Base-by-base conservation (phyloP, 1,140 invertebrate genomes). In the Macrobrachium nipponense region DNA sequence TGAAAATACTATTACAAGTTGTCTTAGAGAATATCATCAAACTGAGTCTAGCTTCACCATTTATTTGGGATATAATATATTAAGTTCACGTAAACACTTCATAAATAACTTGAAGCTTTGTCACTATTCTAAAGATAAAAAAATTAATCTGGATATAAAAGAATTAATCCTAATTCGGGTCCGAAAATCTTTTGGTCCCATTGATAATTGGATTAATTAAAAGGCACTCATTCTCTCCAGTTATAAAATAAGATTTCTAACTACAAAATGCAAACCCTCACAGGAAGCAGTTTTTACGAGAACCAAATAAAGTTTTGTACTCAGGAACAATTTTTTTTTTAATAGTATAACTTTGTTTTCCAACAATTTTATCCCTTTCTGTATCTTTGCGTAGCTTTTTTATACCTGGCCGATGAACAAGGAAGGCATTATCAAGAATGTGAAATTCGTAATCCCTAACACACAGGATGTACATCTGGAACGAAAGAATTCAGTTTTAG, bases 391-490 rank as follows among this genome's bases (percentile, higher is more conserved):
- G 75, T n/a, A 79, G 11, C 43, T 85, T 78, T 66, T 85, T 85
- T 64, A 85, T 85, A 7, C 83, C 83, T 4, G 83, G 83, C 7
- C 66, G 62, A 58, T 85, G 83, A 17, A 85, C 83, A 15, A 85
- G 44, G 83, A 85, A 85, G 62, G 83, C 83, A 23, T 85, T 85
- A 66, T 85, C 83, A 51, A 85, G 58, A 64, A 85, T 85, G 51
- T 85, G 83, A 43, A 85, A 80, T 51, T 85, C 83, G 23, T 85
- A 85, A 62, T 85, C 83, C 17, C 83, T 62, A n/a, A 85, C 83
- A 18, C 83, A 85, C 64, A 85, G 66, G 51, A 85, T 85, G 76
- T 85, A 85, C 83, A 85, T 85, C 83, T 85, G 83, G n/a, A 58
- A 27, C 20, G 73, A 18, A 0, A 51, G 44, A 68, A 18, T 14